Percentiles rank a stretch among this genome's conserved stretches.
phyloP scores from a whole-genome alignment of 2,888 invertebrate species.

The Eupithecia centaureata region DNA sequence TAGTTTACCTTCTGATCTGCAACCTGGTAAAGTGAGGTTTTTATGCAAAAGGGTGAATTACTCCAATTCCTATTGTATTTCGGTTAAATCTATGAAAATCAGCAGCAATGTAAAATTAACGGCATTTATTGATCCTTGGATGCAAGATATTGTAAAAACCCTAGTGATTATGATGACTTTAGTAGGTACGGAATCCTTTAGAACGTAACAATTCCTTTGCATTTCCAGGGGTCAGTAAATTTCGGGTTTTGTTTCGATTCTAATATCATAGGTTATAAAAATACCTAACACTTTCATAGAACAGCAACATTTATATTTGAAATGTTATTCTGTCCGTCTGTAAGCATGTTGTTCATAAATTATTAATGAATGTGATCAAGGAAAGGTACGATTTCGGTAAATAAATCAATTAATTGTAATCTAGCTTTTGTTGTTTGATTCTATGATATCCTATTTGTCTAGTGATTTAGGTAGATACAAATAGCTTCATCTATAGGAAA shows the following conservation, averaged over 20 bases:
- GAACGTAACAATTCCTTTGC: background rate
- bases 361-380: conserved; percentile 29
- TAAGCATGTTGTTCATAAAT: conserved; percentile 32
- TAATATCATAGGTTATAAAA: background rate
- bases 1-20: background rate
- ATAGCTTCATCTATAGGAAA: background rate
- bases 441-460: background rate
- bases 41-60: background rate
- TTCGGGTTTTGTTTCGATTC: background rate
- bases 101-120: background rate
- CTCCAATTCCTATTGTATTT: background rate
- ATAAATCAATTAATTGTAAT: conserved; percentile 60
- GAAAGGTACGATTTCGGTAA: conserved; percentile 49
- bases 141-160: background rate
- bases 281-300: background rate
- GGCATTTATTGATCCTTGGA: background rate
- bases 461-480: background rate
- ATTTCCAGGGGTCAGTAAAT: background rate
- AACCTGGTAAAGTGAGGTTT: background rate
- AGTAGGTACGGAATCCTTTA: background rate
- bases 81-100: background rate
- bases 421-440: conserved; percentile 35
- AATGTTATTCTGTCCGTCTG: conserved; percentile 23
- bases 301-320: background rate
- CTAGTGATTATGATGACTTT: background rate